Conservation (phyloP, 2,888 invertebrate species). For the Biston stratarius region DNA sequence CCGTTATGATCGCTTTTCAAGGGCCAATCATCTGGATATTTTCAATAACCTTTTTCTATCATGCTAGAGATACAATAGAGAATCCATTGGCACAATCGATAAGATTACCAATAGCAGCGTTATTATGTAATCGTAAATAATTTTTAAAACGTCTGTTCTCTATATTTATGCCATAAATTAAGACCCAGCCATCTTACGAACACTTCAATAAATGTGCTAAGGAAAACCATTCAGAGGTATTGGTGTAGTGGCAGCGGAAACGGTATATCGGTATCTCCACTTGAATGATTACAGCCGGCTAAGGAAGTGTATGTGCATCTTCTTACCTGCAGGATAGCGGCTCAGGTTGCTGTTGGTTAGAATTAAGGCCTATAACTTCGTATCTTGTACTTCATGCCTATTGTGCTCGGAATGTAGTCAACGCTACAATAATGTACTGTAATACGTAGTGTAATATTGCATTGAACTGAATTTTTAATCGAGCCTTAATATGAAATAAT, state of each 20-base stretch:
- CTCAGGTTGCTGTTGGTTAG: conserved; percentile 32
- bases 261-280: conserved; percentile 29
- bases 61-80: neutral
- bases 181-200: neutral
- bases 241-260: conserved; percentile 12
- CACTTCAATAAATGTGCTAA: conserved; percentile 22
- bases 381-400: conserved; percentile 36
- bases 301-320: conserved; percentile 46
- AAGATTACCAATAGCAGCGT: too few species aligned
- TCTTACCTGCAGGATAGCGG: conserved; percentile 39
- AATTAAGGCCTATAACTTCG: conserved; percentile 33
- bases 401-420: conserved; percentile 32
- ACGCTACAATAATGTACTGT: conserved; percentile 12
- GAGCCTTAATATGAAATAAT: too few species aligned
- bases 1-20: neutral
- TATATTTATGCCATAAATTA: conserved; percentile 1
- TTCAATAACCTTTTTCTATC: conserved; percentile 3
- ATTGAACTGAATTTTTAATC: too few species aligned
- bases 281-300: conserved; percentile 48
- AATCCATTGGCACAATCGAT: neutral
- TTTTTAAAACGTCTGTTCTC: neutral
- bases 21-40: conserved; percentile 8
- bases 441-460: too few species aligned
- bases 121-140: neutral
- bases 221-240: conserved; percentile 14